A percentile compares a stretch with the other conserved stretches of the same genome.
Evolutionary conservation across 2,888 invertebrate genomes (phyloP).

Genomic region (Drosophila paramelanica): DNA sequence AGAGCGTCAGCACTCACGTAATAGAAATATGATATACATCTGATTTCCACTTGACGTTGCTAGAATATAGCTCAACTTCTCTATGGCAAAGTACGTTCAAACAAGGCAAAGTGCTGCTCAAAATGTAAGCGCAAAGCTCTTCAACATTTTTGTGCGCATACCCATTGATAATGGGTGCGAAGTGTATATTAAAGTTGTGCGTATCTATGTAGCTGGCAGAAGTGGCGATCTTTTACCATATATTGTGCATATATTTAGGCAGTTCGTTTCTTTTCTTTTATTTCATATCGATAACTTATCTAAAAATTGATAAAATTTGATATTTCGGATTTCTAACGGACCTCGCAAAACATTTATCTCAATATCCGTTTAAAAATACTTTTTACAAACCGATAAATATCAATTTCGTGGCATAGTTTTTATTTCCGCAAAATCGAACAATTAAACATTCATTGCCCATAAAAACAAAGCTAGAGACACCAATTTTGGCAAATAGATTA

Average conservation of each 20-base stretch:
- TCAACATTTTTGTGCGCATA: background rate
- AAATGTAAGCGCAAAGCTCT: constrained; percentile 25
- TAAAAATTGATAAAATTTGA: no score
- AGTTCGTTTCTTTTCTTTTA: background rate
- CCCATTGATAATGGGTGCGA: background rate
- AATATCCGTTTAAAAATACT: background rate
- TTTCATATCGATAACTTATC: no score
- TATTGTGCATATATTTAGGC: background rate
- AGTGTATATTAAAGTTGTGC: background rate
- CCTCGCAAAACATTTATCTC: no score
- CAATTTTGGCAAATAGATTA: no score
- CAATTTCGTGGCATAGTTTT: background rate
- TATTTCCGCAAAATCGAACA: background rate
- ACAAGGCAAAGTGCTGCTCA: constrained; percentile 11
- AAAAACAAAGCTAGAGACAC: no score
- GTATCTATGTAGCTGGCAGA: background rate
- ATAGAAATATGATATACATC: constrained; percentile 18
- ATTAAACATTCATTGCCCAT: no score
- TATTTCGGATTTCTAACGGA: no score
- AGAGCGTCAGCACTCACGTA: constrained; percentile 16
- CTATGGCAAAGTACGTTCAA: constrained; percentile 1
- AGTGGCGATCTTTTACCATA: background rate
- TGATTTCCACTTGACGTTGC: background rate
- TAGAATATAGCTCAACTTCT: constrained; percentile 1
- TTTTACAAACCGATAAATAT: background rate